Evolutionary conservation across 2,113 vertebrate species (phyloP).

Genomic region (Myotis yumanensis): DNA sequence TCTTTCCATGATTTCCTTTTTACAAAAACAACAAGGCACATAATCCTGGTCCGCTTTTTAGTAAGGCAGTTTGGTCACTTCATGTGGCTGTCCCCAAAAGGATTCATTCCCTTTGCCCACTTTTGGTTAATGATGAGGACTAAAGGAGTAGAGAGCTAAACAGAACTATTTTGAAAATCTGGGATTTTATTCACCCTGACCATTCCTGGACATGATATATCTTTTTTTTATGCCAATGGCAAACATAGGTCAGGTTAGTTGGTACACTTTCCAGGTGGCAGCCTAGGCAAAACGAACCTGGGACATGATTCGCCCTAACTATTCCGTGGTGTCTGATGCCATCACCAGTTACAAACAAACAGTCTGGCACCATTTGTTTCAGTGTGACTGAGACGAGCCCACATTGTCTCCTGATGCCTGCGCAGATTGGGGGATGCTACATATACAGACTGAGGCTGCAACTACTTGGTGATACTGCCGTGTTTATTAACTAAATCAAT

Average conservation of each 20-base stretch:
- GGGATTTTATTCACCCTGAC: background rate
- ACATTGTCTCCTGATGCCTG: background rate
- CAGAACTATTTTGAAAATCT: background rate
- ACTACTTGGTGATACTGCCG: background rate
- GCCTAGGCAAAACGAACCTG: background rate
- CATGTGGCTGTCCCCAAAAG: background rate
- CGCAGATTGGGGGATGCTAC: background rate
- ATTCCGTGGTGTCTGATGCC: background rate
- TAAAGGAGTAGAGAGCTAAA: background rate
- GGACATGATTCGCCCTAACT: background rate
- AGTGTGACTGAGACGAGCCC: background rate
- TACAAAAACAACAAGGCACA: slow-evolving; percentile 87
- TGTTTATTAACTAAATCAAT: background rate
- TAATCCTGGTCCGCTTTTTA: background rate
- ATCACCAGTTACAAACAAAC: background rate
- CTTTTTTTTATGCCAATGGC: background rate
- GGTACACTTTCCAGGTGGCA: background rate
- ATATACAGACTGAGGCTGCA: background rate
- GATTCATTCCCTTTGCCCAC: background rate
- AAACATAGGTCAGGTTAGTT: background rate
- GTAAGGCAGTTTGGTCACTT: background rate
- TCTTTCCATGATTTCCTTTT: slow-evolving; percentile 79
- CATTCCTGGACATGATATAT: background rate
- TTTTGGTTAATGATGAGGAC: background rate
- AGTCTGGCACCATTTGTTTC: background rate